These are phyloP conservation scores for Fukomys damarensis DNA, from an alignment of 2,113 vertebrate genomes.

Conservation along the genomic window DNA sequence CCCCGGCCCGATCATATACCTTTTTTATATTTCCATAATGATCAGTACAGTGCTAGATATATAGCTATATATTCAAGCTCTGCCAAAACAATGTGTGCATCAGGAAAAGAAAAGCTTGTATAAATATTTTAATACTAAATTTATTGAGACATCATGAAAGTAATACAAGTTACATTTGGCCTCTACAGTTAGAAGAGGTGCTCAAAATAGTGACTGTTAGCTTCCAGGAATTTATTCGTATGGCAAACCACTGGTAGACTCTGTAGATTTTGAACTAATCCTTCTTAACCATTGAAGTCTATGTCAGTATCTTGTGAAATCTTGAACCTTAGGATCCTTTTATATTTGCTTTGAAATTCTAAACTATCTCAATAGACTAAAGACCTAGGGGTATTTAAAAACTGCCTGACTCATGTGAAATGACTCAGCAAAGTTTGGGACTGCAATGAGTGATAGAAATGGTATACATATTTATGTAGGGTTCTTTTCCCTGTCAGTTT, in stretches of 20 bases:
- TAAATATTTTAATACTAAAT: no score
- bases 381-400: not conserved
- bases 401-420: not conserved
- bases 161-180: not conserved
- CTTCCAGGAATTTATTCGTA: not conserved
- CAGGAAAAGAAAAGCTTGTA: not conserved
- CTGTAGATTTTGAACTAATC: not conserved
- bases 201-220: not conserved
- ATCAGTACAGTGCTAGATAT: not conserved
- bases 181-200: not conserved
- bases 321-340: not conserved
- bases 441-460: not conserved
- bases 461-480: not conserved
- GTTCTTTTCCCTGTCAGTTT: not conserved
- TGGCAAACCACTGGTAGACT: not conserved
- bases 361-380: not conserved
- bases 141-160: not conserved
- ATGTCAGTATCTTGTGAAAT: not conserved
- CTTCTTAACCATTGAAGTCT: not conserved
- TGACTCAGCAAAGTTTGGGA: not conserved
- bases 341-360: conserved; percentile 38
- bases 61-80: not conserved
- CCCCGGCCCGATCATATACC: not conserved
- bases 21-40: not conserved
- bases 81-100: not conserved